These are phyloP conservation scores for Lampris megalopsis DNA, from an alignment of 2,113 vertebrate species.

Conservation along the genomic window DNA sequence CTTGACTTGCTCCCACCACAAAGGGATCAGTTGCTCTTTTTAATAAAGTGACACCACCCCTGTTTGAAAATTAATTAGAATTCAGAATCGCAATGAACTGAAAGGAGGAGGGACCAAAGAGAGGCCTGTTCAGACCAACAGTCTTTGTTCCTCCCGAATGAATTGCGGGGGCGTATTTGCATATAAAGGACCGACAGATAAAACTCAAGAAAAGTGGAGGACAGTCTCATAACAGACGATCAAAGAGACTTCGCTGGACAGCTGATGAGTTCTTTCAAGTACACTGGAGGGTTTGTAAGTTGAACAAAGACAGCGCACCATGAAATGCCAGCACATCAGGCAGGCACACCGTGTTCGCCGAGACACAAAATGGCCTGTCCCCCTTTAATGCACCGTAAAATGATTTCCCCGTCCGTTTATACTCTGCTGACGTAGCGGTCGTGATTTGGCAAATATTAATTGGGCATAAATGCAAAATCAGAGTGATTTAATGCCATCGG, in stretches of 20 bases:
- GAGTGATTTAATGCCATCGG: constrained; percentile 65
- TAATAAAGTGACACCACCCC: constrained; percentile 45
- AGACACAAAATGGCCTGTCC: constrained; percentile 46
- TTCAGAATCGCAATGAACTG: constrained; percentile 52
- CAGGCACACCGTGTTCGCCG: constrained; percentile 26
- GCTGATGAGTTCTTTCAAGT: constrained; percentile 41
- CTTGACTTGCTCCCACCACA: constrained; percentile 37
- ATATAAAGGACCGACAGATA: constrained; percentile 31
- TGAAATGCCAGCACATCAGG: constrained; percentile 64
- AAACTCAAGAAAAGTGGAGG: constrained; percentile 18
- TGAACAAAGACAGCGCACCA: constrained; percentile 61
- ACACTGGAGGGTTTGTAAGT: constrained; percentile 44
- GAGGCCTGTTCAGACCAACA: constrained; percentile 1
- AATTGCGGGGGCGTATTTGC: constrained; percentile 48
- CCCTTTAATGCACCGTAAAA: constrained; percentile 74
- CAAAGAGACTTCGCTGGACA: constrained; percentile 10
- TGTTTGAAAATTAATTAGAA: constrained; percentile 70
- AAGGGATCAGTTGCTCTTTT: constrained; percentile 57
- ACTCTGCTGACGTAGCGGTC: constrained; percentile 54
- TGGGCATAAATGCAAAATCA: constrained; percentile 77
- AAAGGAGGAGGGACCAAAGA: constrained; percentile 45
- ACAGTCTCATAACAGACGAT: constrained; percentile 29
- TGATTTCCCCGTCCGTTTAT: constrained; percentile 61
- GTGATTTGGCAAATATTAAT: constrained; percentile 72
- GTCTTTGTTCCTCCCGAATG: constrained; percentile 47